These are phyloP conservation scores for Tadarida brasiliensis DNA, from an alignment of 2,797 vertebrate species.

Conservation along the genomic window DNA sequence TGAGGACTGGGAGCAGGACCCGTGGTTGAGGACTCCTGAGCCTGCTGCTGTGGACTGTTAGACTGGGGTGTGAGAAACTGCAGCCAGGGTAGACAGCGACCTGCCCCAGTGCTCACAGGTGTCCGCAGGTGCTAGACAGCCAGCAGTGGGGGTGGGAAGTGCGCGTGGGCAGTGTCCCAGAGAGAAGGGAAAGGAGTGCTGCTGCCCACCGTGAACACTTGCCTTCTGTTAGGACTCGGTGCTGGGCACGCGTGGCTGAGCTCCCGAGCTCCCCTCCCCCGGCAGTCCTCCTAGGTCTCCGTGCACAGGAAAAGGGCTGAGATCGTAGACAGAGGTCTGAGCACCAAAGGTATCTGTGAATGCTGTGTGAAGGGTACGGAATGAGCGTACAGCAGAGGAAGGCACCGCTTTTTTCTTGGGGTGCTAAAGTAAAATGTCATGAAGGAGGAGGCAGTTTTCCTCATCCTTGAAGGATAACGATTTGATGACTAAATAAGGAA, in stretches of 20 bases:
- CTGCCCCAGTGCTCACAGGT: background rate
- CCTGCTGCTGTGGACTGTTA: background rate
- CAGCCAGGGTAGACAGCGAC: background rate
- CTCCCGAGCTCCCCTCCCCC: background rate
- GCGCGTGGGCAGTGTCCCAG: background rate
- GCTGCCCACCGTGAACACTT: rapidly evolving
- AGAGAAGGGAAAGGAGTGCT: background rate
- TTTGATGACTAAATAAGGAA: background rate
- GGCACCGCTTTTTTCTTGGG: background rate
- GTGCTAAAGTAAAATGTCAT: background rate
- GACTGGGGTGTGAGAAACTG: background rate
- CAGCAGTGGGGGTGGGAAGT: background rate
- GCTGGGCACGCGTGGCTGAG: rapidly evolving
- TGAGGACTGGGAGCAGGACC: background rate
- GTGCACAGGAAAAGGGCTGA: background rate
- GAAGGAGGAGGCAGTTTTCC: background rate
- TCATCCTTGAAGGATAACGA: background rate
- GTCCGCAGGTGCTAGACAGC: background rate
- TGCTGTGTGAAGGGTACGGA: background rate
- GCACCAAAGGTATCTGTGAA: background rate
- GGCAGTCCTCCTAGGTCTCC: background rate
- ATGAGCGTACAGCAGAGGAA: no score
- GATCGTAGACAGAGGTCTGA: background rate
- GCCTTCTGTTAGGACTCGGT: background rate
- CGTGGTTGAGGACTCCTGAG: rapidly evolving